Base-by-base conservation (phyloP, 2,113 vertebrate genomes). In the Pungitius pungitius region DNA sequence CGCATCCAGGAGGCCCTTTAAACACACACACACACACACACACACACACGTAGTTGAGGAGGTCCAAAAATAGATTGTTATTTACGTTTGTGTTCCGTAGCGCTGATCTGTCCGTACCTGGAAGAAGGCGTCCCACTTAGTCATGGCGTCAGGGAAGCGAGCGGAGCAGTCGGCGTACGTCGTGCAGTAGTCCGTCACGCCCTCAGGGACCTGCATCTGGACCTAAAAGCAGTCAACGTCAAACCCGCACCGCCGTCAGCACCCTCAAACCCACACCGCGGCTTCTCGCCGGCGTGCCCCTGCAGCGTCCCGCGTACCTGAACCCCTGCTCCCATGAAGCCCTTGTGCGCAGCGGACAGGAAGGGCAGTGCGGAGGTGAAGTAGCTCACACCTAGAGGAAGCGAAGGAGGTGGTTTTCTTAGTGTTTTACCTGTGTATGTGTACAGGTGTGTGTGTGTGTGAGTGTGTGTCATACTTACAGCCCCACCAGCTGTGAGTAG, bases 71-170 rank as follows among this genome's bases (percentile, higher is more conserved):
- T n/a, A 63, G 27, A 20, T n/a, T 14, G 15, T 42, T 15, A 24
- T 57, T 33, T 2, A 69, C 27, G 13, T 15, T 2, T 15, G 8
- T 58, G 40, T 37, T 6, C 26, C 42, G 2, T 39, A n/a, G 30
- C 37, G 13, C 42, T 22, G 5, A 30, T 69, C 26, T 61, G 15
- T 52, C 39, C 4, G n/a, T 83, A 92, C 91, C 87, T 88, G 69
- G 18, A 82, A 94, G 59, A 91, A 93, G 0, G 74, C 58, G 7
- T 92, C 87, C 93, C 92, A 94, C 42, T 88, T 91, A 2, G 70
- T 0, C 77, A 92, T 93, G 57, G 33, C 77, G 6, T 92, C 91
- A 4, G 90, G 73, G 69, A 83, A 68, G 20, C n/a, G 42, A 12
- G 82, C 1, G 24, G 65, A 14, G 64, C 93, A 94, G 55, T 87